Conservation (phyloP, 1,140 invertebrate genomes). For the Phocides pigmalion region DNA sequence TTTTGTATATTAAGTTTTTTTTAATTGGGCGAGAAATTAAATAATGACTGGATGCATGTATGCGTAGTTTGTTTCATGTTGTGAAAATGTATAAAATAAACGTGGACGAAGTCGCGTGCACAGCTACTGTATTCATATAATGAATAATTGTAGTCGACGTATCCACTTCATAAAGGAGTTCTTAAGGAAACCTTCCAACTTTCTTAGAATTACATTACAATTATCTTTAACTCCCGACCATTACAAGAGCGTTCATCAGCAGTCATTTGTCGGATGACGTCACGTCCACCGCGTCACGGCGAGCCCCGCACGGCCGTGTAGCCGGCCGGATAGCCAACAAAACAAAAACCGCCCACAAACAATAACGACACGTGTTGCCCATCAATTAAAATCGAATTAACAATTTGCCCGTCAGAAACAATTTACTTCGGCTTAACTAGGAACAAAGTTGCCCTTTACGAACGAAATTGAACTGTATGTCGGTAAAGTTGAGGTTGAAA, state of each 20-base stretch:
- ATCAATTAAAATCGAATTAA: conserved; percentile 70
- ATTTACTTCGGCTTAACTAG: conserved; percentile 47
- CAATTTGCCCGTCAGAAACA: conserved; percentile 52
- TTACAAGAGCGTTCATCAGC: not conserved
- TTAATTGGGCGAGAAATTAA: too few species aligned
- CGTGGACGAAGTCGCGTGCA: too few species aligned
- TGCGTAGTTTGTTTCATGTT: too few species aligned
- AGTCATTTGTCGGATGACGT: conserved; percentile 23
- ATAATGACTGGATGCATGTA: too few species aligned
- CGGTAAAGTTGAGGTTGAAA: not conserved
- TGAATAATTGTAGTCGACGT: too few species aligned
- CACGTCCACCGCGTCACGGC: conserved; percentile 14
- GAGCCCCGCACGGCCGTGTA: not conserved
- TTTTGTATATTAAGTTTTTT: too few species aligned
- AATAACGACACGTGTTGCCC: conserved; percentile 47
- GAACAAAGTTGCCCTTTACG: not conserved
- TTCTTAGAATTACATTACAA: not conserved
- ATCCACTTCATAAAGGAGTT: too few species aligned
- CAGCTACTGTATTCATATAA: too few species aligned
- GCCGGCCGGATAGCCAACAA: conserved; percentile 29
- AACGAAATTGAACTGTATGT: conserved; percentile 15
- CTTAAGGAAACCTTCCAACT: too few species aligned
- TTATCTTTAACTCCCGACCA: not conserved
- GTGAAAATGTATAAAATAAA: too few species aligned
- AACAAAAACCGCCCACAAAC: conserved; percentile 34